A percentile compares a stretch with the other conserved stretches of the same genome.
These are phyloP conservation scores for Hymenochirus boettgeri DNA, from an alignment of 2,113 vertebrate species.

Conservation along the genomic window DNA sequence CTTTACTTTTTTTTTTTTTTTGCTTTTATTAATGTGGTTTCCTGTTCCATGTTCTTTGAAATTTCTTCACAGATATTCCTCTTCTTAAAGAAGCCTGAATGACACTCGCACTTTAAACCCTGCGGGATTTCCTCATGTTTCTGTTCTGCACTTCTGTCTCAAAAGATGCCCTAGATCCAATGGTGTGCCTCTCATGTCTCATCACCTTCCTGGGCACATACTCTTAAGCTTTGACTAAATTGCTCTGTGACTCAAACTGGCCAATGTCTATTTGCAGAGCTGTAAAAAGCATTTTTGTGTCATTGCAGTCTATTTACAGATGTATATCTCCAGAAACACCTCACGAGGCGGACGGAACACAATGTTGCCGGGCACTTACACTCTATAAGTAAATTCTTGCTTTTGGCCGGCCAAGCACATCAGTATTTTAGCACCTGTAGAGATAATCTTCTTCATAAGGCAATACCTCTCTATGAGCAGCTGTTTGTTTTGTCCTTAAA, in stretches of 20 bases:
- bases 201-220: conserved; percentile 32
- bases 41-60: conserved; percentile 1
- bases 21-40: too few species aligned
- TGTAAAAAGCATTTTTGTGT: conserved; percentile 19
- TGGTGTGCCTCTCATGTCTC: conserved; percentile 22
- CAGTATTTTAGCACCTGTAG: conserved; percentile 3
- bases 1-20: too few species aligned
- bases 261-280: conserved; percentile 26
- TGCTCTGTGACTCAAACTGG: conserved; percentile 1
- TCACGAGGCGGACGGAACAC: conserved; percentile 1
- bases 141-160: conserved; percentile 11
- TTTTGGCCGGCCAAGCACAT: conserved; percentile 18
- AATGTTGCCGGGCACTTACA: conserved; percentile 16
- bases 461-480: not conserved
- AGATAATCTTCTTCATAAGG: not conserved
- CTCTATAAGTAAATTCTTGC: not conserved
- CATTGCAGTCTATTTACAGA: conserved; percentile 28
- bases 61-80: conserved; percentile 78
- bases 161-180: conserved; percentile 7
- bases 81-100: conserved; percentile 95
- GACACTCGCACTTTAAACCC: conserved; percentile 17
- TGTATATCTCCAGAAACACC: not conserved
- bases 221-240: not conserved
- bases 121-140: conserved; percentile 19
- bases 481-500: too few species aligned